Evolutionary conservation across 2,113 vertebrate genomes (phyloP), one percentile per base, ranked within the genome.

Genomic region (Gorsachius goisagi): DNA sequence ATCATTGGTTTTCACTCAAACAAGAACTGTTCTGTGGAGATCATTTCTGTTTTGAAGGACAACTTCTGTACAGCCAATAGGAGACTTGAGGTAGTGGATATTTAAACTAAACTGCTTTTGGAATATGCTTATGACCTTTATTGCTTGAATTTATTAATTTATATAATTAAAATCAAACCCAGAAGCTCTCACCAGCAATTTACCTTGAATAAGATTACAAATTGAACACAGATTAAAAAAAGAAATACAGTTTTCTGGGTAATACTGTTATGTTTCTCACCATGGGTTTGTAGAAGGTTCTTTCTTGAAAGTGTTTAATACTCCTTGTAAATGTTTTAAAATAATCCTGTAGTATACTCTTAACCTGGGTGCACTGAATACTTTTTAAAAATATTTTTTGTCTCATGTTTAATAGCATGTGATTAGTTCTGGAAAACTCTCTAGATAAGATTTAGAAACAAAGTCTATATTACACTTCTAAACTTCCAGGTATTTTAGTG

Each of bases 41-140:
- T 50, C 1, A 45, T 45, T 82, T 94, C 78, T 69, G 50, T 72
- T 95, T 83, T 58, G 93, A 89, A 93, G 87, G 67, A 75, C 44
- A 39, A 8, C 64, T 32, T 69, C 89, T 33, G 5, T 44, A 71
- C 78, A 35, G 17, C 17, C 32, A 72, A 53, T 68, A 84, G 74
- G 53, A 91, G 74, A 93, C 53, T 39, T 55, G 30, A 98, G 97
- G 97, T 98, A 98, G 15, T 82, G 64, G 2, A 71, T 85, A 44
- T 88, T 95, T 82, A 56, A 85, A 60, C 19, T 89, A 82, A 63
- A 80, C 16, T 95, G 7, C 2, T 59, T 95, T 92, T 82, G 12
- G 16, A 49, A 44, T 45, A 74, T 66, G 15, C 47, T 92, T 63
- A 56, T 77, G 37, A 21, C 9, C 4, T 14, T 63, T 88, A 35